Evolutionary conservation across 2,797 vertebrate species (phyloP).

Genomic region (Coregonus sp.): DNA sequence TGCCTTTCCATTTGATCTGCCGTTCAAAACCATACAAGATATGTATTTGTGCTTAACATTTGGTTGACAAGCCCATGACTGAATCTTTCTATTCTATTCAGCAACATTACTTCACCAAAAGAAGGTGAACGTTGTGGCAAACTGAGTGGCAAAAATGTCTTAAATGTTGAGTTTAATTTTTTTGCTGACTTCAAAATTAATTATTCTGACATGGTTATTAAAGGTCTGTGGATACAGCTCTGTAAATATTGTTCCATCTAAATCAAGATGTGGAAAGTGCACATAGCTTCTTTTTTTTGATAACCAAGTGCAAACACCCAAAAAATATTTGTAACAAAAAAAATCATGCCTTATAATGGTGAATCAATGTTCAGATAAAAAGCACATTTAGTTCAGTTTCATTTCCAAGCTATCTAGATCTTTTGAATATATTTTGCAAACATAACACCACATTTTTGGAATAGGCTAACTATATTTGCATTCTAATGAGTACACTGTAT

Average conservation of each 20-base stretch:
- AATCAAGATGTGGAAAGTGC: constrained; percentile 74
- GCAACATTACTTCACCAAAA: constrained; percentile 71
- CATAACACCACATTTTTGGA: constrained; percentile 50
- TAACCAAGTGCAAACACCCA: constrained; percentile 77
- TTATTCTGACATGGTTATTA: constrained; percentile 60
- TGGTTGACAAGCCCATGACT: constrained; percentile 67
- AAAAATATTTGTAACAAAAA: constrained; percentile 73
- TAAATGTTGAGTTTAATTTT: constrained; percentile 58
- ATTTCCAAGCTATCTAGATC: constrained; percentile 55
- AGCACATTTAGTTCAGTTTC: constrained; percentile 79
- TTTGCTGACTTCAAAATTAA: constrained; percentile 50
- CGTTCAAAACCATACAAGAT: constrained; percentile 69
- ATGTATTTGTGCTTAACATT: constrained; percentile 75
- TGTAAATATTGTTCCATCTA: constrained; percentile 82
- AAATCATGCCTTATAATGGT: constrained; percentile 81
- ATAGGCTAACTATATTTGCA: constrained; percentile 60
- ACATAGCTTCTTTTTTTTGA: constrained; percentile 78
- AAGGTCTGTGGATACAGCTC: constrained; percentile 68
- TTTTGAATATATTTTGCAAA: constrained; percentile 28
- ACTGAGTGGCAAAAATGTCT: constrained; percentile 59
- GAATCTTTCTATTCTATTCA: constrained; percentile 73
- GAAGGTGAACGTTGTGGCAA: constrained; percentile 63
- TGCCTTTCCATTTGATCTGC: constrained; percentile 70
- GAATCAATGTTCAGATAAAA: constrained; percentile 79
- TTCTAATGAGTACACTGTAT: constrained; percentile 60